Conservation (phyloP, 1,140 invertebrate genomes). For the Micrasema minimum region DNA sequence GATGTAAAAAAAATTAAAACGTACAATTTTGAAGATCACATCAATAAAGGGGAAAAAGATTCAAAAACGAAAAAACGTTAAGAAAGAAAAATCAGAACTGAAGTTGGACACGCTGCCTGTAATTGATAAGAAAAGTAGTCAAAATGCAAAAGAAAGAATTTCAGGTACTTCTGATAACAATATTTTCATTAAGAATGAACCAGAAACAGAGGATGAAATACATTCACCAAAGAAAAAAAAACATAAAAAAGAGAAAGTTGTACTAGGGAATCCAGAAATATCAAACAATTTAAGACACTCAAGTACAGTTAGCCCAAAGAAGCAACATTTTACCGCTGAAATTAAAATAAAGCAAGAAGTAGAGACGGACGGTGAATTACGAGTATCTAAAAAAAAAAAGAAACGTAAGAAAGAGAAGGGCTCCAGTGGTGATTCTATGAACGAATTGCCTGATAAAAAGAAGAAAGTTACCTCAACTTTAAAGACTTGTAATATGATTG, state of each 20-base stretch:
- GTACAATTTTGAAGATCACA: not conserved
- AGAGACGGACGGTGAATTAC: not conserved
- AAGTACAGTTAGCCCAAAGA: too few relatives aligned
- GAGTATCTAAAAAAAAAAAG: not conserved
- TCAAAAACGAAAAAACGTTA: not conserved
- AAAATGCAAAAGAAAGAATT: not conserved
- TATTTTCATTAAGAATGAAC: not conserved
- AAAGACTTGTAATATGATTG: too few relatives aligned
- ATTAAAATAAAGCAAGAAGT: constrained; percentile 11
- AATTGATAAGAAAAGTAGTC: not conserved
- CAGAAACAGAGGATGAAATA: not conserved
- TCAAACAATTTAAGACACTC: not conserved
- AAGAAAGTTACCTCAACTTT: too few relatives aligned
- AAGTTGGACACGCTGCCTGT: too few relatives aligned
- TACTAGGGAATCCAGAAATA: not conserved
- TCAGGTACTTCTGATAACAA: too few relatives aligned
- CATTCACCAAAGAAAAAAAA: not conserved
- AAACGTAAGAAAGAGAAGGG: not conserved
- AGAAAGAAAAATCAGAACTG: constrained; percentile 3
- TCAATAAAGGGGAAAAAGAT: not conserved
- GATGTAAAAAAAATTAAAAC: not conserved
- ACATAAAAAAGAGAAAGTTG: not conserved
- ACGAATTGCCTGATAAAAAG: too few relatives aligned
- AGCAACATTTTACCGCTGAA: too few relatives aligned
- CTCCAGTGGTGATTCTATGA: too few relatives aligned